These are phyloP conservation scores for Luehdorfia chinensis DNA, from an alignment of 1,140 invertebrate genomes.

Conservation along the genomic window DNA sequence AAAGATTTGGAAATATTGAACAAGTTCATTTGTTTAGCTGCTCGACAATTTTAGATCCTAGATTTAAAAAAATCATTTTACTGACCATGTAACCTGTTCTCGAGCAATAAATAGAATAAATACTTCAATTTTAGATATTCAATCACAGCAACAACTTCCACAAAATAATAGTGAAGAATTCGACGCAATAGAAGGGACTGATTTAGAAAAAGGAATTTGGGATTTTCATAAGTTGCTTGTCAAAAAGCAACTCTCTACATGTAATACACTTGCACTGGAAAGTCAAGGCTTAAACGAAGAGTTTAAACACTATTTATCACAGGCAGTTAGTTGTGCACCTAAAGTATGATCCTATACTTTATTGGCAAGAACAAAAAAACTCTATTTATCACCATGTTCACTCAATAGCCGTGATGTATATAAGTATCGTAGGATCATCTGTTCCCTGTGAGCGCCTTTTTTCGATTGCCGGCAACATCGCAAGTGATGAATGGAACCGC, in stretches of 20 bases:
- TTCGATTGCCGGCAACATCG: constrained; percentile 25
- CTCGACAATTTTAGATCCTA: no score
- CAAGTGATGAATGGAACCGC: constrained; percentile 23
- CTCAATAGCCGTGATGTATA: constrained; percentile 22
- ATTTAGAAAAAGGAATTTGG: constrained; percentile 33
- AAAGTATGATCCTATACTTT: constrained; percentile 35
- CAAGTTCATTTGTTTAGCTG: no score
- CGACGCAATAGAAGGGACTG: constrained; percentile 22
- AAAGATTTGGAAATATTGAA: no score
- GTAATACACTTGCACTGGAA: constrained; percentile 29
- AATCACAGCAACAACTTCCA: constrained; percentile 22
- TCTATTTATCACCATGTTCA: constrained; percentile 34
- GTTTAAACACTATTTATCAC: constrained; percentile 36
- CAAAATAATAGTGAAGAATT: constrained; percentile 26
- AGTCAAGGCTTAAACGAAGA: constrained; percentile 31
- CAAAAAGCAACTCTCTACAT: constrained; percentile 34
- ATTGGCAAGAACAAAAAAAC: constrained; percentile 33
- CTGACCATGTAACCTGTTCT: constrained; percentile 27
- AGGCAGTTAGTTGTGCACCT: constrained; percentile 30
- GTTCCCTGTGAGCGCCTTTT: constrained; percentile 35
- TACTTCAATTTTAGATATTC: no score
- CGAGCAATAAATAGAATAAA: constrained; percentile 27
- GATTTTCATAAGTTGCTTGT: constrained; percentile 39
- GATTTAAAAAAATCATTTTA: constrained; percentile 21
- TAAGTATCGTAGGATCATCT: constrained; percentile 22